These are phyloP conservation scores for Porites lobata DNA, from an alignment of 92 coral and sea anemone genomes.

Conservation along the genomic window DNA sequence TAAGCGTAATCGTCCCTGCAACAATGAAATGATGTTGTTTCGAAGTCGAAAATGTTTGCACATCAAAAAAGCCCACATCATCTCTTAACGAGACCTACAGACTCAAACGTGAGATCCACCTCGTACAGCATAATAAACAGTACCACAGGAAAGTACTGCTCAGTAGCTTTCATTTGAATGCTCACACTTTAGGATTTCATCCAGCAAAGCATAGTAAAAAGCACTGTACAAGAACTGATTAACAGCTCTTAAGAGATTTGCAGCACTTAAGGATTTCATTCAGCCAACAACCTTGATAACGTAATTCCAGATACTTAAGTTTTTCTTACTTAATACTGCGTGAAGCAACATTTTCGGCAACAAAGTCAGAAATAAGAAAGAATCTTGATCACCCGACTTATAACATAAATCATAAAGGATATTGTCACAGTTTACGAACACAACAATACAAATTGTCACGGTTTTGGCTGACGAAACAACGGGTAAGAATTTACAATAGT, in stretches of 20 bases:
- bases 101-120: neutral
- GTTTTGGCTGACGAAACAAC: slow-evolving; percentile 15
- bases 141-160: neutral
- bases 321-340: slow-evolving; percentile 24
- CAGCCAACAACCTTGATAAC: neutral
- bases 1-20: neutral
- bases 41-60: neutral
- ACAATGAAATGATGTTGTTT: neutral
- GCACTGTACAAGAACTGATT: neutral
- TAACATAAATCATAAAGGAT: neutral
- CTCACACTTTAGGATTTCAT: neutral
- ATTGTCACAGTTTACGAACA: neutral
- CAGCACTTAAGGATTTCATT: neutral
- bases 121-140: neutral
- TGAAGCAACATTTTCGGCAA: slow-evolving; percentile 17
- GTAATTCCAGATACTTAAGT: neutral
- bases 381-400: neutral
- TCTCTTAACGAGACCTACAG: neutral
- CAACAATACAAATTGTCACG: slow-evolving; percentile 6
- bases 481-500: neutral
- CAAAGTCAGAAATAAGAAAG: neutral
- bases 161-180: neutral
- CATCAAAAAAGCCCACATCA: no score
- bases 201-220: neutral
- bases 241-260: neutral